Evolutionary conservation across 2,888 invertebrate genomes (phyloP).

Genomic region (Parascotia fuliginaria): DNA sequence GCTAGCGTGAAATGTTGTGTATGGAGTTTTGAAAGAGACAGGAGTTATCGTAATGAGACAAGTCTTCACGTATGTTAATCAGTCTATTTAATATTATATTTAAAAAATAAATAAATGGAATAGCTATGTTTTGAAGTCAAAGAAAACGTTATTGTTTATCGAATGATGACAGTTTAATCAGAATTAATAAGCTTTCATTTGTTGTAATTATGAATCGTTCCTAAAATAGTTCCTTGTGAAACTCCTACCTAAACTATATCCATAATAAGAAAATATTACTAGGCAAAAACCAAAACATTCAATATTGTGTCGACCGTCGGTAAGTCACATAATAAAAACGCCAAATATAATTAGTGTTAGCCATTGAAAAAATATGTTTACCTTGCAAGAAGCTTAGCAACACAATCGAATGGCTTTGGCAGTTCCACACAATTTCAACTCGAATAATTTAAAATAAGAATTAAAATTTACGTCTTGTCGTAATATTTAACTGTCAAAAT

Average conservation of each 20-base stretch:
- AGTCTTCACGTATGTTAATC: no score
- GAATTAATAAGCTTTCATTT: no score
- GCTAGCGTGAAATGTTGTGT: background rate
- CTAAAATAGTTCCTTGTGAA: conserved; percentile 12
- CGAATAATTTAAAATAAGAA: conserved; percentile 4
- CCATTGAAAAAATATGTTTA: conserved; percentile 26
- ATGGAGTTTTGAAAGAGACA: background rate
- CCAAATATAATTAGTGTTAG: conserved; percentile 26
- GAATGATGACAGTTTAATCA: no score
- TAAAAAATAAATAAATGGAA: no score
- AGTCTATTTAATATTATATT: no score
- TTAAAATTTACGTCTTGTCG: background rate
- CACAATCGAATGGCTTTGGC: conserved; percentile 20
- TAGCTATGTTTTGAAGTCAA: no score
- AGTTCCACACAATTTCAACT: conserved; percentile 5
- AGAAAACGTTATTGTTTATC: no score
- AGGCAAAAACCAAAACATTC: background rate
- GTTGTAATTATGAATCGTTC: no score
- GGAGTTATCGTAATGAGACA: no score
- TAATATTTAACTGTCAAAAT: conserved; percentile 16
- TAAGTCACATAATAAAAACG: conserved; percentile 15
- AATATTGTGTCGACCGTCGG: conserved; percentile 9
- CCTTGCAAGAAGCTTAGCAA: conserved; percentile 37
- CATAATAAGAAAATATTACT: background rate
- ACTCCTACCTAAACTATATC: background rate